These are phyloP conservation scores for Priocnemis perturbator DNA, from an alignment of 2,888 invertebrate genomes.

Conservation along the genomic window DNA sequence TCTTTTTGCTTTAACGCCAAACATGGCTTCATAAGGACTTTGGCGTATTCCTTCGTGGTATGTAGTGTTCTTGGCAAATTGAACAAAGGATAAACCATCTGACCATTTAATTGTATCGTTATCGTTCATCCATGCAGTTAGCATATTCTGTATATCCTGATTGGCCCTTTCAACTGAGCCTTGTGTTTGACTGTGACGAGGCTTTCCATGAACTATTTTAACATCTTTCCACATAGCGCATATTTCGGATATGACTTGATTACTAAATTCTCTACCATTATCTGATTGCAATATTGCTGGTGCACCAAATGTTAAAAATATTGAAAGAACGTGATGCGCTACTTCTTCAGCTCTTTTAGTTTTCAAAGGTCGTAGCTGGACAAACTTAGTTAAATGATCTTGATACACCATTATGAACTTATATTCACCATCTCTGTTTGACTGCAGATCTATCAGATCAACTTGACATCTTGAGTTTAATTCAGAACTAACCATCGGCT, in stretches of 20 bases:
- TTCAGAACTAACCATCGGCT: constrained; percentile 35
- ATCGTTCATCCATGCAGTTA: constrained; percentile 65
- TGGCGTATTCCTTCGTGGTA: constrained; percentile 66
- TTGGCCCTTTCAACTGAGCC: constrained; percentile 50
- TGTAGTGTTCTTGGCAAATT: constrained; percentile 56
- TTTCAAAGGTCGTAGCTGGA: constrained; percentile 40
- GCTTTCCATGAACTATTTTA: constrained; percentile 55
- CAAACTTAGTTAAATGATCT: constrained; percentile 56
- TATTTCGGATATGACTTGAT: constrained; percentile 49
- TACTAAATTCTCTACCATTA: constrained; percentile 60
- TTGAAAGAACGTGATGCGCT: constrained; percentile 49
- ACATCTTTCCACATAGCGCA: constrained; percentile 48
- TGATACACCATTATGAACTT: constrained; percentile 50
- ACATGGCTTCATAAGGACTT: constrained; percentile 68
- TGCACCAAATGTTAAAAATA: constrained; percentile 46
- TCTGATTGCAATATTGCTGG: constrained; percentile 54
- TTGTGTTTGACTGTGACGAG: constrained; percentile 52
- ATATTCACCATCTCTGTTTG: constrained; percentile 45
- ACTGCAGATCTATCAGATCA: constrained; percentile 54
- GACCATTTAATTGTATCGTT: constrained; percentile 68
- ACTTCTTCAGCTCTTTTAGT: constrained; percentile 56
- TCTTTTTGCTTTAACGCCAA: constrained; percentile 60
- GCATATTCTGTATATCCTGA: constrained; percentile 52
- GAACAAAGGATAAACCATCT: constrained; percentile 68
- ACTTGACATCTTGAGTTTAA: constrained; percentile 47